Base-by-base conservation (phyloP, 2,797 vertebrate genomes). In the Cuculus canorus region DNA sequence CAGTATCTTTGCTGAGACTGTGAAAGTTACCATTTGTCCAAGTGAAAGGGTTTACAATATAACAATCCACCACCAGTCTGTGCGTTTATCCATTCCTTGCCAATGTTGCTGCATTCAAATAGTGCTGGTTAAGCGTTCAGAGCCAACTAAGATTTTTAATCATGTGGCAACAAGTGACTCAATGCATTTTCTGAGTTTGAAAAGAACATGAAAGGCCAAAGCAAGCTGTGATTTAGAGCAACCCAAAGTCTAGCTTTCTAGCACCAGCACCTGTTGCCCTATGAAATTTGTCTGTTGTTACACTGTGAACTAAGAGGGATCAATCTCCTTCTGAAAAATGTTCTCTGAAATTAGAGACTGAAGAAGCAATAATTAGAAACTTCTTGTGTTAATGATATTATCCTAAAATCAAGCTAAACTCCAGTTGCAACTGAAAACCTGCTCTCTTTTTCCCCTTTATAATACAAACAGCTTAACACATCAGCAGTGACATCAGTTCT, bases 11-110 rank as follows among this genome's bases (percentile, higher is more conserved):
- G 19, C 16, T 25, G 32, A 53, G 22, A 24, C 45, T 22, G 9
- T 78, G 52, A 65, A 48, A 61, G 17, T 2, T 8, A 1, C 43
- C 75, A 9, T 33, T 68, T 11, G 39, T 56, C 48, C 32, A 35
- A 15, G 32, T 17, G 39, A 21, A 50, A 87, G 39, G 15, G 28
- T 28, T 48, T 35, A 30, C 33, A 11, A 5, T 30, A 41, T 35
- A 37, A 48, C 72, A 53, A 4, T 25, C 24, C n/a, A 21, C 2
- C 3, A 17, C 21, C 2, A 2, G 16, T 3, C 0, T 5, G 2
- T 60, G 24, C 13, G 80, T 61, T 43, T 61, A 13, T 53, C 60
- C 33, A 17, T 21, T 10, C 27, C 27, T 21, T n/a, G 50, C 27
- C 24, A 30, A 1, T 9, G 22, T 8, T 45, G 6, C 15, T 59